phyloP scores from a whole-genome alignment of 2,113 vertebrate genomes.

The Clinocottus analis region DNA sequence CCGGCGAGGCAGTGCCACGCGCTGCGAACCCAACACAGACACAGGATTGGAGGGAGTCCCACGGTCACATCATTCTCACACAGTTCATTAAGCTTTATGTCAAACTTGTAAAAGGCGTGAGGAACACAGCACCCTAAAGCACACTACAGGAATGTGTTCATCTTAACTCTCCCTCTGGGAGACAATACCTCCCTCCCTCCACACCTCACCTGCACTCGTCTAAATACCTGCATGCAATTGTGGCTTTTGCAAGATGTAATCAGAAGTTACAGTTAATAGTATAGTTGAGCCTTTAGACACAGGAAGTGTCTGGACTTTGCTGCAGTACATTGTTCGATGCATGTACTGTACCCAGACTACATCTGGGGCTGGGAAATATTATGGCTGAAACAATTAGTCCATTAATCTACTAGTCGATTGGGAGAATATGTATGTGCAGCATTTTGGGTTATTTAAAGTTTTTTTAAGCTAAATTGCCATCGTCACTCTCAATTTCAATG shows the following conservation, averaged over 20 bases:
- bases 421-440: not conserved
- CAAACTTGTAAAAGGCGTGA: not conserved
- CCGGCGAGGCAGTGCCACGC: conserved; percentile 90
- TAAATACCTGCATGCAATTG: not conserved
- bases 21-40: conserved; percentile 76
- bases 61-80: not conserved
- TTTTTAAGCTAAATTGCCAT: not conserved
- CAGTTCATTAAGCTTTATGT: not conserved
- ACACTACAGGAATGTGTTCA: not conserved
- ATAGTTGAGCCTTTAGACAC: too few relatives aligned
- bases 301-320: not conserved
- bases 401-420: not conserved
- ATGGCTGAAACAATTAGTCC: not conserved
- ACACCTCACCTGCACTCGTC: not conserved
- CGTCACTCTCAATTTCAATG: not conserved
- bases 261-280: not conserved
- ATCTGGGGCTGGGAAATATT: too few relatives aligned
- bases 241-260: not conserved
- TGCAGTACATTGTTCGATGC: not conserved
- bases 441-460: not conserved
- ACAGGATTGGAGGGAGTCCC: not conserved
- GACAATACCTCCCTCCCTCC: too few relatives aligned
- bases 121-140: not conserved
- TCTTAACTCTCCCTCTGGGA: not conserved
- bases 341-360: not conserved